Base-by-base conservation (phyloP, 2,888 invertebrate genomes). In the Erannis defoliaria region DNA sequence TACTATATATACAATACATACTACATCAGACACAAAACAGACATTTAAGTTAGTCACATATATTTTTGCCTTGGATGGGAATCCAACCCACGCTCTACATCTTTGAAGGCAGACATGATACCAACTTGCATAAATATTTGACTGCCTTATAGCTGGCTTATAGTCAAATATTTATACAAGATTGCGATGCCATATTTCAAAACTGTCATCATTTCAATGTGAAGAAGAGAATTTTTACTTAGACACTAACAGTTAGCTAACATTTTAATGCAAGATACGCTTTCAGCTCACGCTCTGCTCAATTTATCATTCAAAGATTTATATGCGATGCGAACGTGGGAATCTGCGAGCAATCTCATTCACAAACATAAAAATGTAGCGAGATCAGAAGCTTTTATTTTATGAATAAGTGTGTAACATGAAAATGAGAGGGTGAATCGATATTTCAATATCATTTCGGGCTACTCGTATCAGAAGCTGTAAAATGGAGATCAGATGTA, bases 321-420 rank as follows among this genome's bases (percentile, higher is more conserved):
- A 68, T 56, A 53, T 42, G 60, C 67, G 67, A 74, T 66, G 64
- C 57, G 71, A 71, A 66, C 58, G 65, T 71, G 70, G 68, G 70
- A 71, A 72, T 72, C 69, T 68, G 66, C 66, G 62, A 72, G 74
- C 74, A 75, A 76, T 75, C 68, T 67, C 65, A 69, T 77, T 70
- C 61, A 62, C 62, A 56, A 46, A 56, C 51, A 56, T 33, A 55
- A 58, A 55, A 62, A 56, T 62, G 51, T 56, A 53, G 51, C 55
- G 56, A 62, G 46, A 62, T 62, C 55, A 56, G 62, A 48, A 51
- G 62, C 56, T 40, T 62, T 62, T 62, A 56, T 62, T 51, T 53
- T 56, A 62, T 62, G 51, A 56, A 62, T 62, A 56, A 45, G 42
- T 60, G 50, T 54, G 29, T 55, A 55, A 37, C 55, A 26, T 50